Evolutionary conservation across 2,113 vertebrate species (phyloP).

Genomic region (Triplophysa siluroides): DNA sequence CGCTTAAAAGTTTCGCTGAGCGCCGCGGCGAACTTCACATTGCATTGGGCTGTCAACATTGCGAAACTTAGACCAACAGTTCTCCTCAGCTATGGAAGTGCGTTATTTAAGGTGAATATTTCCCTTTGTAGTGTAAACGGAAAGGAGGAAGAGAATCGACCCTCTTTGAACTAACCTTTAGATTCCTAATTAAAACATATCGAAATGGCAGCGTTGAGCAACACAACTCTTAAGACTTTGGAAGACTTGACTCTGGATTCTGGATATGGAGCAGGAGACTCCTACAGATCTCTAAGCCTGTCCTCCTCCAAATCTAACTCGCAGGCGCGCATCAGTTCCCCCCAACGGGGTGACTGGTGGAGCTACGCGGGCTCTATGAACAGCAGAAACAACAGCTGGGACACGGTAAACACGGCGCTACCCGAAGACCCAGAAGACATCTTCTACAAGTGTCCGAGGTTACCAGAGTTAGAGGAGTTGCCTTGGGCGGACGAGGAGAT

Average conservation of each 20-base stretch:
- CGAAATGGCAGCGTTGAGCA: slow-evolving; percentile 82
- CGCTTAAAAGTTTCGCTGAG: slow-evolving; percentile 17
- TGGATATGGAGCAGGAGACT: slow-evolving; percentile 87
- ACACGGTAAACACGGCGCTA: slow-evolving; percentile 87
- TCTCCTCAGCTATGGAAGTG: slow-evolving; percentile 15
- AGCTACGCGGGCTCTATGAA: slow-evolving; percentile 83
- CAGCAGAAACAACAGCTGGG: slow-evolving; percentile 93
- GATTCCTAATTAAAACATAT: neutral
- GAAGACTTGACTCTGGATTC: slow-evolving; percentile 92
- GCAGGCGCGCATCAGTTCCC: slow-evolving; percentile 74
- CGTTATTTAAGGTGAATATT: neutral
- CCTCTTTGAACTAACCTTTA: neutral
- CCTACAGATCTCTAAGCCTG: slow-evolving; percentile 85
- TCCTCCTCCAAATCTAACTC: slow-evolving; percentile 87
- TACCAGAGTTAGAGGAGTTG: slow-evolving; percentile 91
- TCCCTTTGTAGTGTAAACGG: neutral
- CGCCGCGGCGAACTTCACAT: neutral
- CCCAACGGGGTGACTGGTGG: slow-evolving; percentile 82
- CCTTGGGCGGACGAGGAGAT: slow-evolving; percentile 90
- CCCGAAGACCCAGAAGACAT: slow-evolving; percentile 87
- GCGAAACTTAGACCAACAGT: neutral
- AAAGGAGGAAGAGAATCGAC: neutral
- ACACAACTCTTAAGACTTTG: slow-evolving; percentile 80
- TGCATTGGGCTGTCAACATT: neutral
- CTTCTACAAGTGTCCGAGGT: slow-evolving; percentile 82